Evolutionary conservation across 2,888 invertebrate species (phyloP).

Genomic region (Lepidonotus clava): DNA sequence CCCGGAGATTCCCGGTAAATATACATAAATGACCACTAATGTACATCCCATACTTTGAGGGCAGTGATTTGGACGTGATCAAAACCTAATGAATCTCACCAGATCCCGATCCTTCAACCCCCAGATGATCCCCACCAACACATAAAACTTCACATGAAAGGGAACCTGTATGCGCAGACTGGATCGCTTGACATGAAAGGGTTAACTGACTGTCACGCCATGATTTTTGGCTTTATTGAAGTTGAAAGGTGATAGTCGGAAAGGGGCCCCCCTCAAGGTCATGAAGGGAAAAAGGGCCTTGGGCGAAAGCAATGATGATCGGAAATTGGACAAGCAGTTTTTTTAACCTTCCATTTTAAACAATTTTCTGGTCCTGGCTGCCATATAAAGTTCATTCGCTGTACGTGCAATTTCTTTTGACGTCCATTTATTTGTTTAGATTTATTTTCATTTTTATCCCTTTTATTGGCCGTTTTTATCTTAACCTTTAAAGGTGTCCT

Average conservation of each 20-base stretch:
- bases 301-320: slow-evolving; percentile 9
- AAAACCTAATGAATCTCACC: too few relatives aligned
- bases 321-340: not conserved
- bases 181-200: not conserved
- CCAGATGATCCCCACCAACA: too few relatives aligned
- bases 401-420: not conserved
- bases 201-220: not conserved
- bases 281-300: not conserved
- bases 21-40: too few relatives aligned
- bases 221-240: not conserved
- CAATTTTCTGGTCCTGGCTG: not conserved
- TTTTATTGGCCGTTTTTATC: too few relatives aligned
- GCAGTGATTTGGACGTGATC: too few relatives aligned
- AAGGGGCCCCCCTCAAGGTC: not conserved
- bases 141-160: not conserved
- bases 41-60: too few relatives aligned
- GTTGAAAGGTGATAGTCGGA: slow-evolving; percentile 1
- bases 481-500: too few relatives aligned
- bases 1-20: too few relatives aligned
- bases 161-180: not conserved
- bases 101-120: too few relatives aligned
- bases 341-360: not conserved
- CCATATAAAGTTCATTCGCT: not conserved
- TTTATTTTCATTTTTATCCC: too few relatives aligned
- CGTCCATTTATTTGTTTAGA: too few relatives aligned